Conservation (phyloP, 2,888 invertebrate species). For the Zhengitettix transpicula region DNA sequence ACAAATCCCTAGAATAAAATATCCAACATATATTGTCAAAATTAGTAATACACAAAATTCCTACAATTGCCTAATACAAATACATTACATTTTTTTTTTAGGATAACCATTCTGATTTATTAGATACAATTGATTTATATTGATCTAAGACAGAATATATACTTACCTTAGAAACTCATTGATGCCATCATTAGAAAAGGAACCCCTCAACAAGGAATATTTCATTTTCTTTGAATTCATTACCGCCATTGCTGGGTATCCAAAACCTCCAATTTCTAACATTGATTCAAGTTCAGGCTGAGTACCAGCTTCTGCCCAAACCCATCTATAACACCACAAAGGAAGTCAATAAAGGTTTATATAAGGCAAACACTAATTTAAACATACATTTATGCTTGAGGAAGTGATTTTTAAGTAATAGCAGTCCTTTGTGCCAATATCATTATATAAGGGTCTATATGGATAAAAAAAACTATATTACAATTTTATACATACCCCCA, state of each 20-base stretch:
- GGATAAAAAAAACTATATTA: no score
- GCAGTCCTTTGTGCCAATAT: not conserved
- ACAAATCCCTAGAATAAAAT: conserved; percentile 49
- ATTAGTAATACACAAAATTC: not conserved
- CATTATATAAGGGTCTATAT: no score
- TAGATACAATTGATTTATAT: not conserved
- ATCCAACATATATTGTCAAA: no score
- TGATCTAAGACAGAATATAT: not conserved
- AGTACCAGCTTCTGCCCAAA: conserved; percentile 85
- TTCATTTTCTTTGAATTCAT: conserved; percentile 94
- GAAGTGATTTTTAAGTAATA: not conserved
- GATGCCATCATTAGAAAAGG: conserved; percentile 89
- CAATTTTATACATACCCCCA: conserved; percentile 46
- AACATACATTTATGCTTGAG: not conserved
- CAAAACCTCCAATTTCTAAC: conserved; percentile 91
- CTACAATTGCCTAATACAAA: not conserved
- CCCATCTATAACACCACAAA: conserved; percentile 38
- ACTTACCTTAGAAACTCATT: conserved; percentile 65
- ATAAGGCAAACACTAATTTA: not conserved
- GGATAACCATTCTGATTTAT: not conserved
- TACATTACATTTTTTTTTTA: not conserved
- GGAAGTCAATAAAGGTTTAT: not conserved
- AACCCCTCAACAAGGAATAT: conserved; percentile 79
- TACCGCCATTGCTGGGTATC: conserved; percentile 96
- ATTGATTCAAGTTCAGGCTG: conserved; percentile 73